These are phyloP conservation scores for Bhutanitis thaidina DNA, from an alignment of 2,888 invertebrate genomes.

Conservation along the genomic window DNA sequence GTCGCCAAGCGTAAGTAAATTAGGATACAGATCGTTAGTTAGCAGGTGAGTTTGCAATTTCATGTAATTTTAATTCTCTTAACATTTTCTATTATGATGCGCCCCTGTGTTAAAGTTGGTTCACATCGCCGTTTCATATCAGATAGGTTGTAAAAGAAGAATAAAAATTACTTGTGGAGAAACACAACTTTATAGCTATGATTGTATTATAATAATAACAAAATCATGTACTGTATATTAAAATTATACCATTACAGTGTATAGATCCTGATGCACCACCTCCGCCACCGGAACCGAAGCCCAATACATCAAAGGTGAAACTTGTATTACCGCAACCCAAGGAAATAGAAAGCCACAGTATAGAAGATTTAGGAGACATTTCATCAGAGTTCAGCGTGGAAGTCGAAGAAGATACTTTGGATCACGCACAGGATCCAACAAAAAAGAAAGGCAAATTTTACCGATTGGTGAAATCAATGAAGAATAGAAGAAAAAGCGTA, in stretches of 20 bases:
- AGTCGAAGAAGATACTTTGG: conserved; percentile 61
- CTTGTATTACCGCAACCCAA: conserved; percentile 52
- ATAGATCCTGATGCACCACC: conserved; percentile 65
- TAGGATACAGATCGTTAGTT: no score
- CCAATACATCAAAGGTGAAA: conserved; percentile 59
- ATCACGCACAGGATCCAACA: conserved; percentile 48
- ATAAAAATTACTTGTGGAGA: no score
- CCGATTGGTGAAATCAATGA: conserved; percentile 70
- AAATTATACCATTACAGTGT: conserved; percentile 46
- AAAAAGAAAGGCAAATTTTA: conserved; percentile 72
- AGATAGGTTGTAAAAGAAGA: no score
- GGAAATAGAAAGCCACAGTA: conserved; percentile 62
- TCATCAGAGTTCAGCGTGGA: conserved; percentile 74
- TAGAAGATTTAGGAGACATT: conserved; percentile 72
- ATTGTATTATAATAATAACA: no score
- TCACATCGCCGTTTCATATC: no score
- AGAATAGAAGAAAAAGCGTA: conserved; percentile 71
- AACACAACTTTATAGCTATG: no score
- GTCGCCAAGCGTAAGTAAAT: no score
- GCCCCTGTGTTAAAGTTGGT: no score
- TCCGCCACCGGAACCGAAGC: conserved; percentile 53
- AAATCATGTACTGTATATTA: not conserved
- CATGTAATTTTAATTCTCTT: no score
- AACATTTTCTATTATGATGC: no score
- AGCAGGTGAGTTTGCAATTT: no score